These are phyloP conservation scores for Drosophila nebulosa DNA, from an alignment of 1,140 invertebrate species.

Conservation along the genomic window DNA sequence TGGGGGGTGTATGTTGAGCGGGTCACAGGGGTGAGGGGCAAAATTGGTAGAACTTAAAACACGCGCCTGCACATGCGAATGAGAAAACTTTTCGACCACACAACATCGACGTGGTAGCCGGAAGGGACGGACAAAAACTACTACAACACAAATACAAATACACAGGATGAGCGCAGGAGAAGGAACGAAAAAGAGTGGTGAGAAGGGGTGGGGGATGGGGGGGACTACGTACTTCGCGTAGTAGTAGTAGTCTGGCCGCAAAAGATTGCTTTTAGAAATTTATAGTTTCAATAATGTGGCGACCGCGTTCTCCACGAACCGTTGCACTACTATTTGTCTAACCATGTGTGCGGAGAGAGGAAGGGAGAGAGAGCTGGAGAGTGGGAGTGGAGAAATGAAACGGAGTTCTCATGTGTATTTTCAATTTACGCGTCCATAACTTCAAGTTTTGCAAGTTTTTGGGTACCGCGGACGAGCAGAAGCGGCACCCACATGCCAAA, in stretches of 20 bases:
- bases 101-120: constrained; percentile 56
- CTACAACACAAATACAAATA: constrained; percentile 55
- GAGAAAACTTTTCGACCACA: constrained; percentile 78
- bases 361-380: neutral
- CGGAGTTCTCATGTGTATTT: constrained; percentile 71
- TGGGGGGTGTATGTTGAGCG: neutral
- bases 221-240: neutral
- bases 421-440: constrained; percentile 79
- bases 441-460: constrained; percentile 74
- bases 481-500: neutral
- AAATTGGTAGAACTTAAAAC: constrained; percentile 15
- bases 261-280: constrained; percentile 77
- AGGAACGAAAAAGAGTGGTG: neutral
- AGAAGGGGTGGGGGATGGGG: neutral
- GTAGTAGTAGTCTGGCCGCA: constrained; percentile 65
- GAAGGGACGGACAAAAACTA: constrained; percentile 15
- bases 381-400: neutral
- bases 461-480: constrained; percentile 37
- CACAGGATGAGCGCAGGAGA: neutral
- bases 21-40: neutral
- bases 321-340: constrained; percentile 51
- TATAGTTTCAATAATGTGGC: constrained; percentile 78
- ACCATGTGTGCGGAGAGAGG: constrained; percentile 1
- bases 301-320: constrained; percentile 42
- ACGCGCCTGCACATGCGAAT: constrained; percentile 62